Conservation (phyloP, 2,797 vertebrate species). For the Gymnothorax javanicus region DNA sequence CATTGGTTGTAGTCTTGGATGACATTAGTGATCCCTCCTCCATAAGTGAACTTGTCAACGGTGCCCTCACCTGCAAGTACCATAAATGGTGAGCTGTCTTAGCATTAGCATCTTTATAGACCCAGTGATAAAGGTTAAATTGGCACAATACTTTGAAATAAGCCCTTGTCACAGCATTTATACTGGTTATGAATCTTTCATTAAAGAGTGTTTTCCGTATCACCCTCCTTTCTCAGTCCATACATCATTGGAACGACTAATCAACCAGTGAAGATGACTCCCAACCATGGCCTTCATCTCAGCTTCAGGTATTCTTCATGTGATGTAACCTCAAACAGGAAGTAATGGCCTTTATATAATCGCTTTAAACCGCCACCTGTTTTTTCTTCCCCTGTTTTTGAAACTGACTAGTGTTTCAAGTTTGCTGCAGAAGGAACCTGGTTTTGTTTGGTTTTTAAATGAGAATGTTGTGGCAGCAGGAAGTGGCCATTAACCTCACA, state of each 20-base stretch:
- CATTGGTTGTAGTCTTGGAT: slow-evolving; percentile 90
- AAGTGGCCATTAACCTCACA: not conserved
- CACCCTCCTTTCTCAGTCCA: slow-evolving; percentile 70
- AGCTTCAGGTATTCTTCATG: slow-evolving; percentile 87
- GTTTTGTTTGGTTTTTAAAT: not conserved
- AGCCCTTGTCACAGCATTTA: not conserved
- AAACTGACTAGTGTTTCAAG: not conserved
- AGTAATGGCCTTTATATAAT: not conserved
- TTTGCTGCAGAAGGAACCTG: not conserved
- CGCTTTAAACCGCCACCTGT: not conserved
- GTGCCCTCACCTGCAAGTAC: slow-evolving; percentile 96
- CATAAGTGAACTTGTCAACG: slow-evolving; percentile 91
- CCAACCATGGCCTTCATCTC: slow-evolving; percentile 93
- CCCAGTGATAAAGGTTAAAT: too few species aligned
- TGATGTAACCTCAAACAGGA: not conserved
- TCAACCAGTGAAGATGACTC: slow-evolving; percentile 92
- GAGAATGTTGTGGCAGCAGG: not conserved
- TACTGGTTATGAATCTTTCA: not conserved
- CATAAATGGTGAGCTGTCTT: slow-evolving; percentile 90
- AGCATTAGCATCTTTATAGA: not conserved
- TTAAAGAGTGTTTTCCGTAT: not conserved
- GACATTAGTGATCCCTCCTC: slow-evolving; percentile 86
- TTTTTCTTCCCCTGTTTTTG: not conserved
- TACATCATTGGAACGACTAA: slow-evolving; percentile 96
- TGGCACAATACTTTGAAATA: not conserved